Evolutionary conservation across 2,797 vertebrate genomes (phyloP).

Genomic region (Melanotaenia boesemani): DNA sequence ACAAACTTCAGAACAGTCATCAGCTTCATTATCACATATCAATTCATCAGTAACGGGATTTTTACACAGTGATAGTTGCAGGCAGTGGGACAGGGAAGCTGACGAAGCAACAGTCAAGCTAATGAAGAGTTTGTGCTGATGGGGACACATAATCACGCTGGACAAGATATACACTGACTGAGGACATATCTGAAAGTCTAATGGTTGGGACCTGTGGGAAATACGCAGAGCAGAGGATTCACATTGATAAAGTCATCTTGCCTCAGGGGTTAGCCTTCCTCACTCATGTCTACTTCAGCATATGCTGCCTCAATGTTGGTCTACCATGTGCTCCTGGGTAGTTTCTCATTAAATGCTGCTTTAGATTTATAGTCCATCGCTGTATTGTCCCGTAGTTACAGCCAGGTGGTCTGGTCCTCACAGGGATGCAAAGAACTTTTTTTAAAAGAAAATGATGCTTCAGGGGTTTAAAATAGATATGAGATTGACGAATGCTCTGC

Average conservation of each 20-base stretch:
- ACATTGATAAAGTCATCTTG: slow-evolving; percentile 41
- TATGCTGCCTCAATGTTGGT: slow-evolving; percentile 21
- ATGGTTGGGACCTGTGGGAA: slow-evolving; percentile 50
- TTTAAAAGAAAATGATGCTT: not conserved
- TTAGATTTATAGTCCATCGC: slow-evolving; percentile 9
- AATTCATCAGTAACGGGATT: slow-evolving; percentile 49
- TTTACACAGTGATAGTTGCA: slow-evolving; percentile 61
- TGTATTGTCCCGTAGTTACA: slow-evolving; percentile 2
- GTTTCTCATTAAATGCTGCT: slow-evolving; percentile 36
- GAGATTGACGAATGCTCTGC: slow-evolving; percentile 33
- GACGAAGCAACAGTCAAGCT: slow-evolving; percentile 72
- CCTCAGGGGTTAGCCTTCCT: slow-evolving; percentile 15
- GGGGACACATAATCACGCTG: slow-evolving; percentile 64
- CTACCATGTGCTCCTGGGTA: slow-evolving; percentile 13
- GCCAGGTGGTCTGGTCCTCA: not conserved
- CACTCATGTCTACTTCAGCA: slow-evolving; percentile 17
- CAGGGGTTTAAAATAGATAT: slow-evolving; percentile 4
- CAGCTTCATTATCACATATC: slow-evolving; percentile 49
- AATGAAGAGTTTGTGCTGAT: slow-evolving; percentile 66
- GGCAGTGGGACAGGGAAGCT: slow-evolving; percentile 66
- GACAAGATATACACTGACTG: slow-evolving; percentile 61
- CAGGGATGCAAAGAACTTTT: not conserved
- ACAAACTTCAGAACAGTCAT: slow-evolving; percentile 46
- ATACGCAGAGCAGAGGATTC: slow-evolving; percentile 39
- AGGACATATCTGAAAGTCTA: slow-evolving; percentile 42